Percentiles rank a stretch among this genome's conserved stretches.
Conservation (phyloP, 2,113 vertebrate genomes). For the Isichthys henryi region DNA sequence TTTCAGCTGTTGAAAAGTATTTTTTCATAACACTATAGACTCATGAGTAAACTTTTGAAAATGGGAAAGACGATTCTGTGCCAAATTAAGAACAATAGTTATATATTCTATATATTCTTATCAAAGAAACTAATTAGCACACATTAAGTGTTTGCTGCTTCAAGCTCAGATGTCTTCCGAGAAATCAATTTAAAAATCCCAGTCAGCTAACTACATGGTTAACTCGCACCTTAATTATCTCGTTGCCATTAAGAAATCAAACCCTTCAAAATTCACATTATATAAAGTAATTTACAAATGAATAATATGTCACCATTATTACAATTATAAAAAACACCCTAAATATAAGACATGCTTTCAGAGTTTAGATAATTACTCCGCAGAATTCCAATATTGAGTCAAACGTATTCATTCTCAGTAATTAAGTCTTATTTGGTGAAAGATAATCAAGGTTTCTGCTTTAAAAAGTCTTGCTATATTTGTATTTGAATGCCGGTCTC, state of each 20-base stretch:
- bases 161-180: background rate
- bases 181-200: background rate
- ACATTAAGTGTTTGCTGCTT: background rate
- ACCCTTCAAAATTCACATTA: background rate
- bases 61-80: background rate
- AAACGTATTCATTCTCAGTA: background rate
- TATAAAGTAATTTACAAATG: background rate
- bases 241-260: background rate
- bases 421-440: background rate
- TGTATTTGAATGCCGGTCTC: background rate
- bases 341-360: background rate
- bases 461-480: background rate
- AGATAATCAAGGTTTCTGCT: background rate
- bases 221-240: background rate
- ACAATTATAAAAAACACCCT: background rate
- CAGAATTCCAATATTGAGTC: background rate
- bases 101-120: background rate
- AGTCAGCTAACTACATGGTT: background rate
- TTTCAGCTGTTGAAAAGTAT: background rate
- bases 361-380: background rate
- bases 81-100: background rate
- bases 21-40: background rate
- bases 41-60: background rate
- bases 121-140: background rate
- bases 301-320: background rate